phyloP scores from a whole-genome alignment of 2,888 invertebrate species.

The Cylindroiulus punctatus region DNA sequence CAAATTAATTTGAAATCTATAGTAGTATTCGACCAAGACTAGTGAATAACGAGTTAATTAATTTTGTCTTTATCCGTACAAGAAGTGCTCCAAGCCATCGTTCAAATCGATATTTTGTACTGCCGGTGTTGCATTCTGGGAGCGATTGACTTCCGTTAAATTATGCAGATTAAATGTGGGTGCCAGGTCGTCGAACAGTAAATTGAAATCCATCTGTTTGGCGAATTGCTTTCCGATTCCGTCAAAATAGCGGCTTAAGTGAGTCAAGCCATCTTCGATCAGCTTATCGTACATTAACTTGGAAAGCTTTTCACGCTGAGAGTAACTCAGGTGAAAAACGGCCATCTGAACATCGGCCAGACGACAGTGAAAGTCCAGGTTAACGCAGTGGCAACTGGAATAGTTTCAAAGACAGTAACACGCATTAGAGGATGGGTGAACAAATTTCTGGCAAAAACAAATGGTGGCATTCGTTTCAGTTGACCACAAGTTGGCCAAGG shows the following conservation, averaged over 20 bases:
- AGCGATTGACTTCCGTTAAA: slow-evolving; percentile 13
- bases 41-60: not conserved
- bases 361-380: not conserved
- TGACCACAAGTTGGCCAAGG: too few species aligned
- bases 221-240: not conserved
- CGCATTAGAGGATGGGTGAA: not conserved
- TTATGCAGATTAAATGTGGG: slow-evolving; percentile 29
- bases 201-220: slow-evolving; percentile 48
- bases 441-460: not conserved
- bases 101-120: slow-evolving; percentile 47
- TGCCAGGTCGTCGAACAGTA: slow-evolving; percentile 37
- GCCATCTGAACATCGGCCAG: not conserved
- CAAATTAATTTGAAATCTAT: not conserved
- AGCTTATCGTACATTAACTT: slow-evolving; percentile 24
- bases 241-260: slow-evolving; percentile 41
- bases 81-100: slow-evolving; percentile 10
- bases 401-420: not conserved
- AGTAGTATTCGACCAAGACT: not conserved
- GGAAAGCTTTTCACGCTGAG: slow-evolving; percentile 15
- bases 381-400: slow-evolving; percentile 6
- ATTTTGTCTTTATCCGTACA: slow-evolving; percentile 39
- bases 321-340: slow-evolving; percentile 17
- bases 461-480: not conserved
- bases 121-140: not conserved
- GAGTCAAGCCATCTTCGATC: not conserved